Evolutionary conservation across 2,797 vertebrate species (phyloP).

Genomic region (Chromobotia macracanthus): DNA sequence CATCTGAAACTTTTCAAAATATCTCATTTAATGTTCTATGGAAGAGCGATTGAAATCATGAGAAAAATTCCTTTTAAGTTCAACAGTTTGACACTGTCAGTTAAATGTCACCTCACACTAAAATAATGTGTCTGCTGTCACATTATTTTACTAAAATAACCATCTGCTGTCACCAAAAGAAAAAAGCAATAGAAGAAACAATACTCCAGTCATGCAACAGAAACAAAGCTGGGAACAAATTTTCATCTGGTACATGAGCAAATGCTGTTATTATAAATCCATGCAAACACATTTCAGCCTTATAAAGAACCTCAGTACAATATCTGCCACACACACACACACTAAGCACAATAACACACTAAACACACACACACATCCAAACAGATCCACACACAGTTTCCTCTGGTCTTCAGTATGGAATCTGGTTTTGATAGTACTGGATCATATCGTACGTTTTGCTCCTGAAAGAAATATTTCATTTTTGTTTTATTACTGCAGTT

Average conservation of each 20-base stretch:
- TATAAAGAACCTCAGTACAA: slow-evolving; percentile 2
- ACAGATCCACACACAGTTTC: not conserved
- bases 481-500: not conserved
- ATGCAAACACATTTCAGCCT: slow-evolving; percentile 21
- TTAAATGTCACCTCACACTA: too few species aligned
- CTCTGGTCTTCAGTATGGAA: slow-evolving; percentile 84
- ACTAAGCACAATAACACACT: not conserved
- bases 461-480: slow-evolving; percentile 72
- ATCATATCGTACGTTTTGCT: slow-evolving; percentile 97
- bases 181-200: too few species aligned
- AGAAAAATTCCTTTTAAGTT: too few species aligned
- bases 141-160: too few species aligned
- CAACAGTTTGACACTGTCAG: too few species aligned
- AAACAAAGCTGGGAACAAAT: not conserved
- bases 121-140: too few species aligned
- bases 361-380: not conserved
- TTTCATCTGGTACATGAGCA: not conserved
- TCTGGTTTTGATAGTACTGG: slow-evolving; percentile 99
- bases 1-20: too few species aligned
- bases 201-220: not conserved
- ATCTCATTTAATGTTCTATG: too few species aligned
- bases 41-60: too few species aligned
- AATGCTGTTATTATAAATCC: not conserved
- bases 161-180: too few species aligned
- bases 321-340: not conserved